phyloP scores from a whole-genome alignment of 2,797 vertebrate species.

The Sebastes cheni region DNA sequence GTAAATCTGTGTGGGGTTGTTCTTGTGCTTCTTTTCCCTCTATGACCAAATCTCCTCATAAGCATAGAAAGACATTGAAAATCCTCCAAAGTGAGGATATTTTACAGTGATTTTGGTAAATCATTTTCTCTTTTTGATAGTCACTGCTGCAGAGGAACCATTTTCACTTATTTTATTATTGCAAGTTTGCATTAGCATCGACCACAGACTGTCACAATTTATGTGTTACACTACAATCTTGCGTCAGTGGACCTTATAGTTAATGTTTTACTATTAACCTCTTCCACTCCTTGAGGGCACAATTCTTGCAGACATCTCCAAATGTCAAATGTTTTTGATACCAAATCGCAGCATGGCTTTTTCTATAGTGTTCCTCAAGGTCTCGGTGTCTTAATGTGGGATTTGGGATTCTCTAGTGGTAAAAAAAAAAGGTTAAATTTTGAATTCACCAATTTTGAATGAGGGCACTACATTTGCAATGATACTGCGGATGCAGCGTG shows the following conservation, averaged over 20 bases:
- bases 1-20: background rate
- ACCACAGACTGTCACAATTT: accelerated
- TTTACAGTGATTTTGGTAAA: background rate
- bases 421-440: too few species aligned
- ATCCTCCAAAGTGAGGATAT: background rate
- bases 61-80: background rate
- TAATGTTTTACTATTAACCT: background rate
- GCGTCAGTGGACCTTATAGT: background rate
- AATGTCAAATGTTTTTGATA: too few species aligned
- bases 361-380: too few species aligned
- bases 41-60: slow-evolving; percentile 1
- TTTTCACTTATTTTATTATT: background rate
- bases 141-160: background rate
- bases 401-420: accelerated
- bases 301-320: too few species aligned
- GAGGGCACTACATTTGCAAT: accelerated
- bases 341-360: too few species aligned
- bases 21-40: background rate
- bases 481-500: too few species aligned
- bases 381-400: too few species aligned
- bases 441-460: too few species aligned
- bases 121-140: background rate
- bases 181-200: background rate
- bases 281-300: too few species aligned
- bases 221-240: background rate